These are phyloP conservation scores for Orchesellides sinensis DNA, from an alignment of 2,888 invertebrate genomes.

Conservation along the genomic window DNA sequence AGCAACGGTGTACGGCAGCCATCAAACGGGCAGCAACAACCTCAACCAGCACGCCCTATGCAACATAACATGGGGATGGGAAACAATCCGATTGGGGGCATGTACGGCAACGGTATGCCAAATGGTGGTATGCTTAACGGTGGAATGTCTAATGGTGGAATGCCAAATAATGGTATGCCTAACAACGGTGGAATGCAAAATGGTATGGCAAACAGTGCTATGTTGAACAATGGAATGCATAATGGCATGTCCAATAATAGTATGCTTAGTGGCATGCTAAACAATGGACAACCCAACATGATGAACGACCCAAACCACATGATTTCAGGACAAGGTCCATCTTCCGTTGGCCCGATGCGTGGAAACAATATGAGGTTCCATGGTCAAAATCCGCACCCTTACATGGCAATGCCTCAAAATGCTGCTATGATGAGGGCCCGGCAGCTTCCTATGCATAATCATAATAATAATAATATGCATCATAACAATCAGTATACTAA, in stretches of 20 bases:
- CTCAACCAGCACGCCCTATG: background rate
- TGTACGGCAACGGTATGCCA: too few relatives aligned
- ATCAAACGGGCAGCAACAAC: constrained; percentile 15
- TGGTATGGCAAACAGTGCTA: constrained; percentile 1
- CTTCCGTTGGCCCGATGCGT: constrained; percentile 43
- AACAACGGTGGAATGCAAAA: constrained; percentile 6
- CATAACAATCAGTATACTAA: constrained; percentile 29
- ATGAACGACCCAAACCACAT: constrained; percentile 25
- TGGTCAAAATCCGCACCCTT: constrained; percentile 27
- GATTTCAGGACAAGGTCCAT: background rate
- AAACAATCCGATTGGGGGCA: too few relatives aligned
- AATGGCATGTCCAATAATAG: too few relatives aligned
- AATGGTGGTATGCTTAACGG: background rate
- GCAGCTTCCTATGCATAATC: constrained; percentile 17
- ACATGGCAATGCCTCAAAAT: constrained; percentile 26
- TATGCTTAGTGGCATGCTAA: constrained; percentile 14
- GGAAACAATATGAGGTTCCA: constrained; percentile 16
- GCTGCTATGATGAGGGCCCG: constrained; percentile 37
- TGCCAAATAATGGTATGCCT: background rate
- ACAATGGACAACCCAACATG: constrained; percentile 18
- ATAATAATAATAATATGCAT: too few relatives aligned
- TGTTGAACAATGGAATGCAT: constrained; percentile 46
- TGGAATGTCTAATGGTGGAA: background rate
- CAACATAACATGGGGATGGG: too few relatives aligned
- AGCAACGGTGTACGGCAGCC: background rate